phyloP scores from a whole-genome alignment of 2,113 vertebrate genomes.

The Procapra przewalskii region DNA sequence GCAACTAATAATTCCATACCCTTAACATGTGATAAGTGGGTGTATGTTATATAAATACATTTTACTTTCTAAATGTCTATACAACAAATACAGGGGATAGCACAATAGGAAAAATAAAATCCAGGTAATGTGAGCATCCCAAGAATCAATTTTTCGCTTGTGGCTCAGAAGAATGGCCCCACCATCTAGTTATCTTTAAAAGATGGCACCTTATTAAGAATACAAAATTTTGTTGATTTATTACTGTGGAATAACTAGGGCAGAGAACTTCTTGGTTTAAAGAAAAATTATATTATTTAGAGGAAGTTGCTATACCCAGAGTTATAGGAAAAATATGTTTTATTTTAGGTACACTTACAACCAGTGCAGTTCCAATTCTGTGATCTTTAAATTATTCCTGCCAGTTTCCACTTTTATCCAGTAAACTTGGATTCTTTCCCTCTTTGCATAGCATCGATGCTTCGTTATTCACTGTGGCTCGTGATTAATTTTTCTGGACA shows the following conservation, averaged over 20 bases:
- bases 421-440: background rate
- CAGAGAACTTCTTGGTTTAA: background rate
- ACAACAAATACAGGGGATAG: background rate
- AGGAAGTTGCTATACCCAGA: background rate
- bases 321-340: background rate
- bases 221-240: background rate
- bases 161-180: background rate
- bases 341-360: background rate
- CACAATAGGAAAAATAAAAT: background rate
- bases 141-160: background rate
- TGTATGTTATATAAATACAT: background rate
- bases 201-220: background rate
- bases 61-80: background rate
- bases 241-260: background rate
- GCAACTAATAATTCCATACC: background rate
- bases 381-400: background rate
- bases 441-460: accelerated
- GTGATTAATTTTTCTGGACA: background rate
- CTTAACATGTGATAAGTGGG: too few relatives aligned
- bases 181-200: background rate
- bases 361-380: background rate
- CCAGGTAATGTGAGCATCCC: background rate
- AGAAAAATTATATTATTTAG: background rate
- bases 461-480: background rate
- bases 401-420: too few relatives aligned